phyloP scores from a whole-genome alignment of 2,888 invertebrate genomes.

The Tetragnatha montana region DNA sequence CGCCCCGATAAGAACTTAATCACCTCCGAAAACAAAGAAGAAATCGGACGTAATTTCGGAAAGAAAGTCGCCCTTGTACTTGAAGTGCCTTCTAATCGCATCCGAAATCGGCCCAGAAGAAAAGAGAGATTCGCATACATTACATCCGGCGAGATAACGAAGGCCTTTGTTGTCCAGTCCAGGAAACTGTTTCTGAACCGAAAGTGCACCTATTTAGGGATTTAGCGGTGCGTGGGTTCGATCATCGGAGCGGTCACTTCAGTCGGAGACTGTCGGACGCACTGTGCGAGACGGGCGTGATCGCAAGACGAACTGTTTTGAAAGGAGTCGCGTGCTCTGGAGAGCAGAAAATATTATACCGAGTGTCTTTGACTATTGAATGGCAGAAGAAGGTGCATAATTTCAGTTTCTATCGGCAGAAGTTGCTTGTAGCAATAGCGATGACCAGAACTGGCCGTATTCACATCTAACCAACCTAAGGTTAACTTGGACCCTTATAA shows the following conservation, averaged over 20 bases:
- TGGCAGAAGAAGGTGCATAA: too few species aligned
- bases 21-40: neutral
- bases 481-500: too few species aligned
- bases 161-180: neutral
- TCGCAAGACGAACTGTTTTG: neutral
- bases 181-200: constrained; percentile 20
- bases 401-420: too few species aligned
- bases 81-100: neutral
- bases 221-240: constrained; percentile 31
- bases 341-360: too few species aligned
- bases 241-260: constrained; percentile 21
- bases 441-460: too few species aligned
- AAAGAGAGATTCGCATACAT: constrained; percentile 10
- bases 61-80: constrained; percentile 37
- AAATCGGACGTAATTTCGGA: neutral
- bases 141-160: constrained; percentile 10
- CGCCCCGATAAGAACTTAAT: too few species aligned
- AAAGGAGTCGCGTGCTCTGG: neutral
- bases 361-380: too few species aligned
- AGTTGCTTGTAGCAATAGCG: too few species aligned
- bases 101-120: constrained; percentile 12
- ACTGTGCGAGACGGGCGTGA: constrained; percentile 19
- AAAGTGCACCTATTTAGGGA: constrained; percentile 14
- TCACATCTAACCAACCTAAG: too few species aligned
- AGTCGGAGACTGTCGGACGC: constrained; percentile 5